Base-by-base conservation (phyloP, 2,888 invertebrate genomes). In the Octonoba sinensis region DNA sequence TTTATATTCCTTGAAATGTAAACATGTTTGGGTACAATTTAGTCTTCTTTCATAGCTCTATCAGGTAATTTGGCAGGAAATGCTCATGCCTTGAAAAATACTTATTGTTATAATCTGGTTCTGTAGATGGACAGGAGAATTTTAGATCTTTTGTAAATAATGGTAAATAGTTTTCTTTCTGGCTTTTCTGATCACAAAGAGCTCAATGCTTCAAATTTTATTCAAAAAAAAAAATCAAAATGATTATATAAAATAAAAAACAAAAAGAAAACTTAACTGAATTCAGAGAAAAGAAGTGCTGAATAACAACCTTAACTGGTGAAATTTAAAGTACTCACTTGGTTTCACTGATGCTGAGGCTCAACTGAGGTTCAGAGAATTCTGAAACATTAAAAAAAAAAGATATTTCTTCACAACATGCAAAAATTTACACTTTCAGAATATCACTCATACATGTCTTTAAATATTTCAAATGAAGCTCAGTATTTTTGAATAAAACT, bases 261-360 rank as follows among this genome's bases (percentile, higher is more conserved):
- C 64, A 64, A n/a, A 22, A 49, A 20, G 20, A 47, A 47, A 51
- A 56, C 2, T n/a, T n/a, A 3, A 27, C 3, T 20, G 6, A 69
- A 12, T 22, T 69, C 36, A 46, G 46, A 44, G 4, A 4, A 54
- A 57, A 46, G 3, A 59, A 44, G 11, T 15, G 22, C 18, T 20
- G 36, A 22, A 62, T 6, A 54, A n/a, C 13, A 1, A 44, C 6
- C 36, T 22, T 15, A 6, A 47, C 44, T 1, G 6, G 18, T 8
- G 56, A 69, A 70, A 59, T 56, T 56, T 56, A 59, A 59, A 47
- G 24, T 8, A 64, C 76, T 62, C 24, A 77, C 76, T 77, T 77
- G 0, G 76, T 77, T 62, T 77, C 76, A 47, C 62, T 36, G 47
- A 77, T 70, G 36, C 76, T 77, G 11, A 77, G 22, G 3, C 69